Evolutionary conservation across 2,797 vertebrate genomes (phyloP).

Genomic region (Hoplostethus atlanticus): DNA sequence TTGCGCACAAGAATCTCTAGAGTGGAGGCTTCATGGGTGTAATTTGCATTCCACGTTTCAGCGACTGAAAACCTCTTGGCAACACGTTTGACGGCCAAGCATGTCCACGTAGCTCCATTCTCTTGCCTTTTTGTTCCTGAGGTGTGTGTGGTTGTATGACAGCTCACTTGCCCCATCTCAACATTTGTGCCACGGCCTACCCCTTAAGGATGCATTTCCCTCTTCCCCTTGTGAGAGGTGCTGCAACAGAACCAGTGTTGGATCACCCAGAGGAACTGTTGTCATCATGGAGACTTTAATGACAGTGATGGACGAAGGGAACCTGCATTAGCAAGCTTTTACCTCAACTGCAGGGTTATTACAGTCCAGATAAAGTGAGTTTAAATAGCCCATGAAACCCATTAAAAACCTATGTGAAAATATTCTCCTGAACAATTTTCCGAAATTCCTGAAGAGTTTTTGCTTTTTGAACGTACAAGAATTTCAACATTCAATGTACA

Average conservation of each 20-base stretch:
- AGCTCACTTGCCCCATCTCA: conserved; percentile 44
- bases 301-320: neutral
- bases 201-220: conserved; percentile 30
- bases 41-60: conserved; percentile 65
- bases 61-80: conserved; percentile 29
- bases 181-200: conserved; percentile 34
- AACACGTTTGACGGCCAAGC: conserved; percentile 21
- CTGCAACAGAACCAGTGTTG: conserved; percentile 2
- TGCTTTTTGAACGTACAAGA: too few species aligned
- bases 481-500: neutral
- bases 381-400: neutral
- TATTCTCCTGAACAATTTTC: neutral
- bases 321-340: neutral
- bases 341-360: neutral
- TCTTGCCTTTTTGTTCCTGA: neutral
- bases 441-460: too few species aligned
- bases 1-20: conserved; percentile 57
- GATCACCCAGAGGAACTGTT: conserved; percentile 12
- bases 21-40: conserved; percentile 37
- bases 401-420: neutral
- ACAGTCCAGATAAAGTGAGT: too few species aligned
- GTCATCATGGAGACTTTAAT: conserved; percentile 13
- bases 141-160: conserved; percentile 26
- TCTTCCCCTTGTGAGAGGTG: conserved; percentile 17
- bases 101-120: conserved; percentile 33